Base-by-base conservation (phyloP, 2,797 vertebrate genomes). In the Linurgus olivaceus region DNA sequence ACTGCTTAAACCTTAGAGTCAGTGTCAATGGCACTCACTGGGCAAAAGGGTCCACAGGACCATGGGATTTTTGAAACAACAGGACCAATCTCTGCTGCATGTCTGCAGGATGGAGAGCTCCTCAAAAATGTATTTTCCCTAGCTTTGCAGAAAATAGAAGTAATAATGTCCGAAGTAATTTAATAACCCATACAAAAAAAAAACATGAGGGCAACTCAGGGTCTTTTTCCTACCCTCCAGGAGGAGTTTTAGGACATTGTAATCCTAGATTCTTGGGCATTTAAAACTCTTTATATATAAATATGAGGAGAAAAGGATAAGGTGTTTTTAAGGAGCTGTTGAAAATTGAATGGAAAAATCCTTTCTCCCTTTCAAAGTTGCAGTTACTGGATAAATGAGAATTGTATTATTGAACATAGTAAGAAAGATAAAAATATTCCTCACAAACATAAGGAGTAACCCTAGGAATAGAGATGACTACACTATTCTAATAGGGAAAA, bases 101-200 rank as follows among this genome's bases (percentile, higher is more conserved):
- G 17, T 45, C 67, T 89, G n/a, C 55, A 71, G 48, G 33, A 38
- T 31, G 17, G 55, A 74, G 35, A 35, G 12, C 42, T 59, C 40
- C 35, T 57, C 37, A 79, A 59, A 75, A 31, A 3, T 33, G 3
- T 33, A 6, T 50, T 71, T 93, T 59, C 25, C 20, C 13, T 31
- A 66, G 18, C n/a, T 86, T 86, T 80, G 37, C 33, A 67, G 57
- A 73, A 92, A 89, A 81, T 11, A 24, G 59, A 61, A 79, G 24
- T 63, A 21, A 24, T 13, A 13, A 82, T 31, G 18, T 33, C 29
- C 3, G 3, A 94, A 55, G 8, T 59, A 66, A 73, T 70, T 40
- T 66, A 74, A 93, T 54, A 62, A 67, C 6, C 6, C 26, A 59
- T 28, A 50, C 40, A 87, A 92, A 76, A 83, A 76, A 83, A 92